Conservation (phyloP, 2,113 vertebrate species). For the Misgurnus anguillicaudatus region DNA sequence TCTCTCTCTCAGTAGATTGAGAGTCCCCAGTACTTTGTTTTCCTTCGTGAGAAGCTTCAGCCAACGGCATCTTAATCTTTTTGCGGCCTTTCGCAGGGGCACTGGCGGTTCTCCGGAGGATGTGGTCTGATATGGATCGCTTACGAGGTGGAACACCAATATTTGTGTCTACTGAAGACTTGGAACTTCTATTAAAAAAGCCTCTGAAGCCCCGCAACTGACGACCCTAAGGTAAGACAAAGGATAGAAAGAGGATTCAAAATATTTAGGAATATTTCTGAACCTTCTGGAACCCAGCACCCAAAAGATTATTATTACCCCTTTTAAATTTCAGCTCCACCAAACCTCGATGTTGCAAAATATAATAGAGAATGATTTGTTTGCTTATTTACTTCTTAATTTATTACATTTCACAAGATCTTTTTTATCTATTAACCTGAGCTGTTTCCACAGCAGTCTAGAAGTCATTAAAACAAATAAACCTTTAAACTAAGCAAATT, state of each 20-base stretch:
- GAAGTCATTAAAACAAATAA: conserved; percentile 9
- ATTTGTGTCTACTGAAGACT: conserved; percentile 77
- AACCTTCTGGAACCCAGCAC: not conserved
- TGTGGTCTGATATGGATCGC: conserved; percentile 86
- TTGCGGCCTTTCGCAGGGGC: conserved; percentile 94
- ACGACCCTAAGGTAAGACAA: conserved; percentile 74
- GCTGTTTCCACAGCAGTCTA: not conserved
- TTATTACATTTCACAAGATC: not conserved
- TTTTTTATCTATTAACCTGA: no score
- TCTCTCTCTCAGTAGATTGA: conserved; percentile 64
- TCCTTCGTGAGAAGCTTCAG: conserved; percentile 78
- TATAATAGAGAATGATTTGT: not conserved
- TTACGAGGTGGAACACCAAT: conserved; percentile 77
- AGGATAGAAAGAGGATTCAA: not conserved
- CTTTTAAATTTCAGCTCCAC: no score
- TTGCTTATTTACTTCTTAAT: not conserved
- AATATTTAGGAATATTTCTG: not conserved
- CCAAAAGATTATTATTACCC: no score
- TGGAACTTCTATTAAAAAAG: conserved; percentile 87
- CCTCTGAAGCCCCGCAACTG: conserved; percentile 92
- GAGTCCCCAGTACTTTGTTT: conserved; percentile 74
- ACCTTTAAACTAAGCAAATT: no score
- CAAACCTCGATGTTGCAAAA: no score
- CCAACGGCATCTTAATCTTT: conserved; percentile 88
- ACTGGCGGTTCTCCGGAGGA: conserved; percentile 92